Evolutionary conservation across 1,140 invertebrate genomes (phyloP).

Genomic region (Lerema accius): DNA sequence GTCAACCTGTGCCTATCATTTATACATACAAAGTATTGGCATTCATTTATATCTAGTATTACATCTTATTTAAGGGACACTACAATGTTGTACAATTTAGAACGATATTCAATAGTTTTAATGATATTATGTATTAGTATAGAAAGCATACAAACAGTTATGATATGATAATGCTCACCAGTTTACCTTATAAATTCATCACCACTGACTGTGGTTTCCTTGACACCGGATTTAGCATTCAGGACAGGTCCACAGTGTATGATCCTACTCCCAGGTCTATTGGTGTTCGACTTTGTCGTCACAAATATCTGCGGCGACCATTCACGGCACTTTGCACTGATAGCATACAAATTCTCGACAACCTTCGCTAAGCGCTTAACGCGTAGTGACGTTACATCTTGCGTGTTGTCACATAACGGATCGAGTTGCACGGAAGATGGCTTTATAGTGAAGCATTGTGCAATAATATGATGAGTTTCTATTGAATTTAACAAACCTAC

Average conservation of each 20-base stretch:
- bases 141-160: no score
- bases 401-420: constrained; percentile 44
- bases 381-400: constrained; percentile 59
- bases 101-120: no score
- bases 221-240: constrained; percentile 72
- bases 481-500: constrained; percentile 50
- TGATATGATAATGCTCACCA: not conserved
- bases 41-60: no score
- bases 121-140: no score
- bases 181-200: constrained; percentile 71
- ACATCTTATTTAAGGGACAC: no score
- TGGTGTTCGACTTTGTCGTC: constrained; percentile 75
- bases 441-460: constrained; percentile 38
- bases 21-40: no score
- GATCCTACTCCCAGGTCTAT: constrained; percentile 42
- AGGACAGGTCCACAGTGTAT: constrained; percentile 80
- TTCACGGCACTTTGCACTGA: constrained; percentile 44
- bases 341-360: constrained; percentile 62
- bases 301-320: constrained; percentile 58
- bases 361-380: constrained; percentile 65
- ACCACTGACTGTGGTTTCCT: constrained; percentile 71
- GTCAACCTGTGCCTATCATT: no score
- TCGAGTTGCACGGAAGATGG: constrained; percentile 44
- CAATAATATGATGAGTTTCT: constrained; percentile 49
- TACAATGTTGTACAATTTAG: no score